Conservation (phyloP, 1,140 invertebrate species). For the Drosophila rhopaloa region DNA sequence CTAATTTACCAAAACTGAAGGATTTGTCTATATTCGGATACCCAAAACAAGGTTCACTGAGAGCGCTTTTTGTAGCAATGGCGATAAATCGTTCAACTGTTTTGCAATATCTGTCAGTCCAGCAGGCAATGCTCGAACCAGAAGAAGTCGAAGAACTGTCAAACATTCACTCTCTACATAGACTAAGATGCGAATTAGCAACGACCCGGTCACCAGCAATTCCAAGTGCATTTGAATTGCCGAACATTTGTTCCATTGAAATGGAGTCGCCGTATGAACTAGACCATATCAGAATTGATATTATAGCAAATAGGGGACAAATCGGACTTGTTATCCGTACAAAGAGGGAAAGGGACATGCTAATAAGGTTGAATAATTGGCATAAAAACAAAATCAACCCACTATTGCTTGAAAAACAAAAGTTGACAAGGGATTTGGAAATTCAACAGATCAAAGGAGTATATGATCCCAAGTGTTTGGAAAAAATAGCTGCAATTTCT, state of each 20-base stretch:
- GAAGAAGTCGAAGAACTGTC: neutral
- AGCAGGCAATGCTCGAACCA: neutral
- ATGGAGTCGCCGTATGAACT: neutral
- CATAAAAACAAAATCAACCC: no score
- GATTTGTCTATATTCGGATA: neutral
- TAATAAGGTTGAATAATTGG: neutral
- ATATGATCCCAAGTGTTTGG: neutral
- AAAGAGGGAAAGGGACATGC: neutral
- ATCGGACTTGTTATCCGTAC: neutral
- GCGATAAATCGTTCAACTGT: neutral
- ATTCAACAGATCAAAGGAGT: neutral
- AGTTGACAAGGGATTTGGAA: neutral
- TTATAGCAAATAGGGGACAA: neutral
- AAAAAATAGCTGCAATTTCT: neutral
- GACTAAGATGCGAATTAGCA: neutral
- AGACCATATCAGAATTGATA: neutral
- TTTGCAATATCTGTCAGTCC: neutral
- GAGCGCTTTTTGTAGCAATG: neutral
- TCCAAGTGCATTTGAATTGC: neutral
- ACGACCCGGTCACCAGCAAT: neutral
- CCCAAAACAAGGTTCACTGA: neutral
- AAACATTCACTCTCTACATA: neutral
- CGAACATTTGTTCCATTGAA: neutral
- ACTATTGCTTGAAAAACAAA: neutral
- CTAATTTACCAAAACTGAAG: neutral